Conservation (phyloP, 2,888 invertebrate genomes). For the Phoenoteleia sp. region DNA sequence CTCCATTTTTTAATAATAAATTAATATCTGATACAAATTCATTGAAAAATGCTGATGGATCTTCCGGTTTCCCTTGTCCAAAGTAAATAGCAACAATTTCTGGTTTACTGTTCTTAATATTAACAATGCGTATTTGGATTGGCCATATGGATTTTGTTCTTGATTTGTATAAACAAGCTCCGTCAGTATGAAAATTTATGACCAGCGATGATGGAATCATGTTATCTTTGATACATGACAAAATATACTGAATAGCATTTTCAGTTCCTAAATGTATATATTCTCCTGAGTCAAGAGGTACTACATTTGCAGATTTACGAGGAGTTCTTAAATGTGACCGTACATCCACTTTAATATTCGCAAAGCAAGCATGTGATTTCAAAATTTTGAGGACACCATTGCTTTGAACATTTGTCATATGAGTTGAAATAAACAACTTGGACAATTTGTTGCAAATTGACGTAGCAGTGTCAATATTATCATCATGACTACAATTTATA, state of each 20-base stretch:
- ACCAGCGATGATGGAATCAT: background rate
- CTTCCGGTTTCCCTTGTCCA: background rate
- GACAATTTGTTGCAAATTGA: background rate
- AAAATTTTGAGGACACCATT: background rate
- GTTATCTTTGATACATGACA: background rate
- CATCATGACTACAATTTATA: background rate
- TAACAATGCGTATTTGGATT: background rate
- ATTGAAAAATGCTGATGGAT: background rate
- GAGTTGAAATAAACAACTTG: background rate
- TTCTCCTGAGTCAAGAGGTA: background rate
- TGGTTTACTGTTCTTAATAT: background rate
- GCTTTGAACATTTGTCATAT: conserved; percentile 8
- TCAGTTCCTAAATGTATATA: background rate
- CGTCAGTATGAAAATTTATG: background rate
- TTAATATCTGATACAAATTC: background rate
- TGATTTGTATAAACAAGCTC: background rate
- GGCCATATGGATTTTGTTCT: background rate
- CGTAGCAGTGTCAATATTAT: background rate
- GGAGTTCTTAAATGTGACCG: background rate
- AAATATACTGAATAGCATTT: background rate
- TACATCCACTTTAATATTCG: background rate
- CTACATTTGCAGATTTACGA: background rate
- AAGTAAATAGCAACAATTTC: background rate
- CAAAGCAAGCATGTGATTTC: background rate
- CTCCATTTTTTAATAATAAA: background rate